phyloP scores from a whole-genome alignment of 1,140 invertebrate species.

The Cardiocondyla obscurior region DNA sequence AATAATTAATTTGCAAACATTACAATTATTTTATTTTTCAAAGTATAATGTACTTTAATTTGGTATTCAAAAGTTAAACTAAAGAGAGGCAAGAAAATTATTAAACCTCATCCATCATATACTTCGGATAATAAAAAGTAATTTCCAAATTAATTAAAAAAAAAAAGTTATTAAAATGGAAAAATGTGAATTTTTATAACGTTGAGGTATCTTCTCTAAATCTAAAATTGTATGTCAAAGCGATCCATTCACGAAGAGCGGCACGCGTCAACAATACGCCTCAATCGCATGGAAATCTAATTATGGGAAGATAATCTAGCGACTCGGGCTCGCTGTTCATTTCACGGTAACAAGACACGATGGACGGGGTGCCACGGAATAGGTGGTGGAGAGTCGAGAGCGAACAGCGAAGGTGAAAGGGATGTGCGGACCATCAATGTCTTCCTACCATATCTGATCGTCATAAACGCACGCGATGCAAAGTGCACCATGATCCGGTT shows the following conservation, averaged over 20 bases:
- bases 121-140: neutral
- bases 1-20: neutral
- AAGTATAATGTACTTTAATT: neutral
- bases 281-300: constrained; percentile 19
- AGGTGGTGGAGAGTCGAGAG: neutral
- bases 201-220: neutral
- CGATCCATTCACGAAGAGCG: neutral
- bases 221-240: no score
- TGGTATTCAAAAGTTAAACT: neutral
- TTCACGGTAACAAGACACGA: constrained; percentile 35
- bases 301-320: constrained; percentile 26
- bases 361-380: neutral
- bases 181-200: neutral
- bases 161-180: neutral
- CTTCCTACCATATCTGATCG: neutral
- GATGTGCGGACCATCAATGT: neutral
- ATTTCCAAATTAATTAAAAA: neutral
- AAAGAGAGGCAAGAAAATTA: neutral
- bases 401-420: neutral
- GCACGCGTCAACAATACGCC: neutral
- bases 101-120: neutral
- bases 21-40: neutral
- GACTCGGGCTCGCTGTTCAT: constrained; percentile 10
- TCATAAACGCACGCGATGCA: neutral
- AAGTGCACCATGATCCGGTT: constrained; percentile 31